Percentiles rank a stretch among this genome's conserved stretches.
Conservation (phyloP, 1,140 invertebrate genomes). For the Thalassaphorura encarpata region DNA sequence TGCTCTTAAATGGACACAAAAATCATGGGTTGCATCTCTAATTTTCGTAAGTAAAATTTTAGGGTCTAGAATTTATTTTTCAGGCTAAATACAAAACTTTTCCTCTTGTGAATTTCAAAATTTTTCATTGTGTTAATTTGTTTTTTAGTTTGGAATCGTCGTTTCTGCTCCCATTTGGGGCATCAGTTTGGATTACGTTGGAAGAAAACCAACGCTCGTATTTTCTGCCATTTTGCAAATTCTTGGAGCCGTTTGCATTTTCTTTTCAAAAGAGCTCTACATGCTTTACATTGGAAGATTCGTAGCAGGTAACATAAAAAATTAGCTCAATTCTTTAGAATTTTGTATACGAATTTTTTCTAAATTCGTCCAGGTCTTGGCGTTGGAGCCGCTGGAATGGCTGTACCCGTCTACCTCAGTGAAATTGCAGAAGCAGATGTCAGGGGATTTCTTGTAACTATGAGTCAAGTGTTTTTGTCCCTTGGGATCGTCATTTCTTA, state of each 20-base stretch:
- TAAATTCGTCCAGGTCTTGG: too few species aligned
- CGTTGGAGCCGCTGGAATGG: slow-evolving; percentile 54
- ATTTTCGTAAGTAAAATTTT: too few species aligned
- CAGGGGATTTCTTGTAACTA: slow-evolving; percentile 52
- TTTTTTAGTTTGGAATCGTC: too few species aligned
- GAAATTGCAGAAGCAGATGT: slow-evolving; percentile 69
- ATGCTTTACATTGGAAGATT: slow-evolving; percentile 57
- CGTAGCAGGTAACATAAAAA: too few species aligned
- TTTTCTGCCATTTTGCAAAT: slow-evolving; percentile 57
- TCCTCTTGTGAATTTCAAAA: too few species aligned
- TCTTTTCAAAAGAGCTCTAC: slow-evolving; percentile 48
- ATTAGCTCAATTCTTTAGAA: too few species aligned
- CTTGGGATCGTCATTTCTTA: not conserved
- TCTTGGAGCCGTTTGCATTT: slow-evolving; percentile 61
- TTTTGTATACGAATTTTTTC: too few species aligned
- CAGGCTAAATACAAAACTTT: too few species aligned
- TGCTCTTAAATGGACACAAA: too few species aligned
- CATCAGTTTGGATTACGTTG: slow-evolving; percentile 59
- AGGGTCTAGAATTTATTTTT: too few species aligned
- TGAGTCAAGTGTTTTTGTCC: not conserved
- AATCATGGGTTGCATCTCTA: too few species aligned
- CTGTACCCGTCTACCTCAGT: slow-evolving; percentile 65
- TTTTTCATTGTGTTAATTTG: too few species aligned
- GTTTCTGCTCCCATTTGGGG: slow-evolving; percentile 59
- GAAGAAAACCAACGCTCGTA: slow-evolving; percentile 64